Base-by-base conservation (phyloP, 2,797 vertebrate genomes). In the Tangara arthus region DNA sequence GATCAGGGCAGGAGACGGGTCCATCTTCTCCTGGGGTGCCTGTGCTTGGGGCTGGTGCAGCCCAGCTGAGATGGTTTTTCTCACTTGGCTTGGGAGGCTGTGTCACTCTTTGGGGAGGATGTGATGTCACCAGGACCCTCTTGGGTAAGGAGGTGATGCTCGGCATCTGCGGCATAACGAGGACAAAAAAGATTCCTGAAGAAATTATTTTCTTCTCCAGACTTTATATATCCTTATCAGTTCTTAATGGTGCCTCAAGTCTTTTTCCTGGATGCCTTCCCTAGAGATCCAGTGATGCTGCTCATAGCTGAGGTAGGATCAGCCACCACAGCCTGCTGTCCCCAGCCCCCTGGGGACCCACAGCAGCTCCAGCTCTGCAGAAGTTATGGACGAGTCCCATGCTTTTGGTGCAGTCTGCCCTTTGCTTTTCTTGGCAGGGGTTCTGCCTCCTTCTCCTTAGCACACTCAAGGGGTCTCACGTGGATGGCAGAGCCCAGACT, bases 381-480 rank as follows among this genome's bases (percentile, higher is more conserved):
- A 46, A 27, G 10, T n/a, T 35, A 7, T 0, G 2, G 55, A 24
- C 0, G 7, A 56, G 8, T 9, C 24, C 55, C 4, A 0, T 3
- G 14, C 30, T 12, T 63, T 37, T 39, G 15, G 34, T 75, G 34
- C n/a, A 50, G 50, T 27, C 19, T 21, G 4, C 49, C 28, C 3
- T n/a, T 11, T 39, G 26, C 1, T 4, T 39, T 75, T n/a, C 37
- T 76, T 47, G 66, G 42, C 30, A 42, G 65, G 19, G 59, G 19
- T 76, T 41, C 39, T 47, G 24, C 64, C 26, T 75, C 59, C 59
- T 61, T 50, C 10, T 0, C 55, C 12, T 15, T 11, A 1, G 7
- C 0, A 2, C 12, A 1, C 28, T 57, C 19, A 1, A 6, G 12
- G 9, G 11, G 1, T 77, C 49, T 75, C 0, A 0, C 3, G 15